Evolutionary conservation across 1,140 invertebrate genomes (phyloP).

Genomic region (Brachionus asplanchnoidis): DNA sequence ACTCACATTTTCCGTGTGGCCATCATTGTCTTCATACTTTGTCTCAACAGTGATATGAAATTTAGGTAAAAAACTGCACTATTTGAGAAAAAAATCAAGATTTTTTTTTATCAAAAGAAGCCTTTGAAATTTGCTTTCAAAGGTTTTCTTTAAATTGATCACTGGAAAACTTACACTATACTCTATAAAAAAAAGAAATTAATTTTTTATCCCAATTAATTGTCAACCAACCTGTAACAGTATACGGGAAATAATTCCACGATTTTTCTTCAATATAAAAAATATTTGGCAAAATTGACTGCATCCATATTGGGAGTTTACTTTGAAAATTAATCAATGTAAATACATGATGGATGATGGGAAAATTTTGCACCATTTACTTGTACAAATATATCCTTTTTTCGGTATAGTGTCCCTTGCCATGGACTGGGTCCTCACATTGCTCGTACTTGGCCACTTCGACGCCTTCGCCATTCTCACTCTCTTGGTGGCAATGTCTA

Average conservation of each 20-base stretch:
- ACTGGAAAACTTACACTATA: background rate
- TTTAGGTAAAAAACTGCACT: slow-evolving; percentile 87
- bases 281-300: slow-evolving; percentile 76
- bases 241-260: slow-evolving; percentile 90
- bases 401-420: slow-evolving; percentile 80
- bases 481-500: slow-evolving; percentile 82
- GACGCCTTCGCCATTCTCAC: slow-evolving; percentile 80
- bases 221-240: slow-evolving; percentile 64
- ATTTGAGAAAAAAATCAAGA: slow-evolving; percentile 47
- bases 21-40: slow-evolving; percentile 82
- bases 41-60: slow-evolving; percentile 81
- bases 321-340: slow-evolving; percentile 57
- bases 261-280: slow-evolving; percentile 89
- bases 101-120: background rate
- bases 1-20: slow-evolving; percentile 79
- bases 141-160: background rate
- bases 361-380: slow-evolving; percentile 57
- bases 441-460: slow-evolving; percentile 78
- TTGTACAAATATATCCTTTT: slow-evolving; percentile 83
- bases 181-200: background rate
- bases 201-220: background rate
- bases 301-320: slow-evolving; percentile 81
- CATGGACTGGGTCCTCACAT: slow-evolving; percentile 72
- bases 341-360: slow-evolving; percentile 43
- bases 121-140: background rate